Percentiles rank a stretch among this genome's conserved stretches.
Evolutionary conservation across 2,797 vertebrate species (phyloP).

Genomic region (Argyrosomus regius): DNA sequence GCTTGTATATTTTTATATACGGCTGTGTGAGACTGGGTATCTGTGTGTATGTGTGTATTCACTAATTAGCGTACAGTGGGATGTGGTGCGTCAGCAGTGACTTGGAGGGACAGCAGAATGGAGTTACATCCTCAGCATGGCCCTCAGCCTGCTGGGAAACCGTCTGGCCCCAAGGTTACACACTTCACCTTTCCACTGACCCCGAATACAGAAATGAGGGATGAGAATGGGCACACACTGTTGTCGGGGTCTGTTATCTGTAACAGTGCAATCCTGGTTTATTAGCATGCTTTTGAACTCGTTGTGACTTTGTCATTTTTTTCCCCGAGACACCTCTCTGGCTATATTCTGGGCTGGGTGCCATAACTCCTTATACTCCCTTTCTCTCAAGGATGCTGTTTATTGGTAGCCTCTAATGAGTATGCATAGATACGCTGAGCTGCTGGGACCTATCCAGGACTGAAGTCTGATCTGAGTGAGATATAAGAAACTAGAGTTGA

Average conservation of each 20-base stretch:
- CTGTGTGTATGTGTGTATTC: slow-evolving; percentile 38
- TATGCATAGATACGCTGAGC: slow-evolving; percentile 54
- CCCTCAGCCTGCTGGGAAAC: slow-evolving; percentile 74
- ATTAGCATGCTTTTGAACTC: slow-evolving; percentile 45
- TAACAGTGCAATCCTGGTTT: slow-evolving; percentile 32
- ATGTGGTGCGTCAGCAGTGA: slow-evolving; percentile 64
- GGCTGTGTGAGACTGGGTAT: slow-evolving; percentile 22
- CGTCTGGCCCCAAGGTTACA: slow-evolving; percentile 79
- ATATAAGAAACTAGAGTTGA: slow-evolving; percentile 40
- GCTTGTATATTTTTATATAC: slow-evolving; percentile 21
- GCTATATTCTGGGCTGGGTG: slow-evolving; percentile 48
- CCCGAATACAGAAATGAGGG: slow-evolving; percentile 49
- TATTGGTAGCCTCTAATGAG: slow-evolving; percentile 62
- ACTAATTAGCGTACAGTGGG: slow-evolving; percentile 52
- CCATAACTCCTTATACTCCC: slow-evolving; percentile 46
- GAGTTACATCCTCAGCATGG: slow-evolving; percentile 65
- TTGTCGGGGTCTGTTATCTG: slow-evolving; percentile 23
- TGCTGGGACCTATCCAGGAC: slow-evolving; percentile 36
- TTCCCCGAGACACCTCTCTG: slow-evolving; percentile 26
- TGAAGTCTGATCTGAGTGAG: slow-evolving; percentile 40
- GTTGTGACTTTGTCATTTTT: slow-evolving; percentile 39
- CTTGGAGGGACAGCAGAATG: slow-evolving; percentile 52
- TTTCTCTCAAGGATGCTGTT: slow-evolving; percentile 51
- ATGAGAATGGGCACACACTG: not conserved
- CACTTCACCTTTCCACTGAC: slow-evolving; percentile 67